phyloP scores from a whole-genome alignment of 2,888 invertebrate genomes.

The Patella caerulea region DNA sequence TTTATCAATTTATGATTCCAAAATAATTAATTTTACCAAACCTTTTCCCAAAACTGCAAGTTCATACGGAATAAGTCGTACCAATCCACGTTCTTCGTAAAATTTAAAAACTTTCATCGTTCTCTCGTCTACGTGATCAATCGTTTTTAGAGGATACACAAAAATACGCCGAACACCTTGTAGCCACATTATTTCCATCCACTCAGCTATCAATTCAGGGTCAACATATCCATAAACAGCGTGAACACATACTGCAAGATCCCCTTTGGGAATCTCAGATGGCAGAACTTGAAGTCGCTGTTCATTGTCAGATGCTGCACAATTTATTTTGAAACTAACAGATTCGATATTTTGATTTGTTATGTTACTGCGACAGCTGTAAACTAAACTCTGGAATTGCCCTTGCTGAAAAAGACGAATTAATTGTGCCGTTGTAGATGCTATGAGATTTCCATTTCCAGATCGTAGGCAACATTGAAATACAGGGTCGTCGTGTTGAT shows the following conservation, averaged over 20 bases:
- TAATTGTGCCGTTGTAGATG: neutral
- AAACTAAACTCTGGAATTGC: neutral
- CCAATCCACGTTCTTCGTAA: neutral
- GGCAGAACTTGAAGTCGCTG: too few species aligned
- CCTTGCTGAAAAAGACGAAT: neutral
- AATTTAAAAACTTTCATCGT: neutral
- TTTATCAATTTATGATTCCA: too few species aligned
- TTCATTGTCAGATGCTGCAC: too few species aligned
- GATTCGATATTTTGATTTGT: too few species aligned
- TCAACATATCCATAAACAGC: constrained; percentile 4
- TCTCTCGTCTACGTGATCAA: neutral
- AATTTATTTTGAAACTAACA: too few species aligned
- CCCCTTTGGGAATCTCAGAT: neutral
- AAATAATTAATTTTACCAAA: neutral
- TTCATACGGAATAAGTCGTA: neutral
- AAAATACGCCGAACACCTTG: neutral
- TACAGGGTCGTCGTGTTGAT: neutral
- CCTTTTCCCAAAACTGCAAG: neutral
- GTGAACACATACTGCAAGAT: neutral
- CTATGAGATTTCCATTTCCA: neutral
- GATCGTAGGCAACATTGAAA: neutral
- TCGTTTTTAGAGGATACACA: neutral
- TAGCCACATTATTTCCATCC: neutral
- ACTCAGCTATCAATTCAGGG: neutral
- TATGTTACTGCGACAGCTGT: neutral